Conservation (phyloP, 2,113 vertebrate species). For the Cavia aperea region DNA sequence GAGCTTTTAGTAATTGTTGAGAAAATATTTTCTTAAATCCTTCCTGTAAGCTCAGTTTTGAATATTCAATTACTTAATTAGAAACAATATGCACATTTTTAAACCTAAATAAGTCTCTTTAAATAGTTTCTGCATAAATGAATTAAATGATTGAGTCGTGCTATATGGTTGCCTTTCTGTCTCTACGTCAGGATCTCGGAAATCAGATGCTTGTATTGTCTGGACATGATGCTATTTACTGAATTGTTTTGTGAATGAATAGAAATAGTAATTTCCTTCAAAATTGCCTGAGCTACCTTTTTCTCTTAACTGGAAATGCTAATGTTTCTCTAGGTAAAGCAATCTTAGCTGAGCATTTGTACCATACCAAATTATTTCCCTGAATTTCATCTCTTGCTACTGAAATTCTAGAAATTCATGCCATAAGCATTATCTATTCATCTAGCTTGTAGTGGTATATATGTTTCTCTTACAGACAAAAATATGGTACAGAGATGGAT, state of each 20-base stretch:
- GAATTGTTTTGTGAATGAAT: constrained; percentile 32
- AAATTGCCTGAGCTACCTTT: neutral
- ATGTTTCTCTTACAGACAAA: constrained; percentile 11
- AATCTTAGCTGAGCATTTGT: neutral
- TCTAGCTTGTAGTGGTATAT: neutral
- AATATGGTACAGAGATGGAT: neutral
- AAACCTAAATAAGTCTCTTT: neutral
- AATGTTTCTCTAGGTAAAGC: neutral
- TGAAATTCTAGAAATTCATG: constrained; percentile 22
- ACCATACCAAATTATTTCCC: neutral
- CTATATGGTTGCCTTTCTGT: neutral
- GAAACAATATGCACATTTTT: neutral
- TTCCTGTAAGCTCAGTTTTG: neutral
- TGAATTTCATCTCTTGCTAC: neutral
- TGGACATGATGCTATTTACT: neutral
- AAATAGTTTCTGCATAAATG: neutral
- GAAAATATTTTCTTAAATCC: neutral
- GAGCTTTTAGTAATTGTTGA: neutral
- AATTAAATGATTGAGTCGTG: neutral
- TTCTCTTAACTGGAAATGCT: neutral
- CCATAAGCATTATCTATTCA: neutral
- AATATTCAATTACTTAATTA: neutral
- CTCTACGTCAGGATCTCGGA: neutral
- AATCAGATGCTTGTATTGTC: neutral
- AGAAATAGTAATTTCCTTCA: neutral